Percentiles rank a stretch among this genome's conserved stretches.
phyloP scores from a whole-genome alignment of 2,888 invertebrate genomes.

The Drosophila kambysellisi region DNA sequence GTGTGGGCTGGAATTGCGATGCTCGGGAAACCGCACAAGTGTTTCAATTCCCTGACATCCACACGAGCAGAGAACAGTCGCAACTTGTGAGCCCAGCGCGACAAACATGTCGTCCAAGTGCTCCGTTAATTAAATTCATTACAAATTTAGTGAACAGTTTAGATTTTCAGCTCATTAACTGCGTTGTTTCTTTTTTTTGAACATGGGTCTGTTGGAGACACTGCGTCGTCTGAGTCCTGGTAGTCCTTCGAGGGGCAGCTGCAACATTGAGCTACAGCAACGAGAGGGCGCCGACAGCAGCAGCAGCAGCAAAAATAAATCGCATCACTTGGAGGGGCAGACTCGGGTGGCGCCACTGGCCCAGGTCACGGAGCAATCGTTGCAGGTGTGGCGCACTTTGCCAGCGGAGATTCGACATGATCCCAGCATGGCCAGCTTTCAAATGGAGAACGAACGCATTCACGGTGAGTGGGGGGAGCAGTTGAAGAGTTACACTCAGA shows the following conservation, averaged over 20 bases:
- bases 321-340: constrained; percentile 45
- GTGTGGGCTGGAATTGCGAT: constrained; percentile 45
- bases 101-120: constrained; percentile 56
- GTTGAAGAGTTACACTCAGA: neutral
- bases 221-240: constrained; percentile 64
- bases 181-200: neutral
- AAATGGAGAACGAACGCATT: constrained; percentile 84
- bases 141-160: neutral
- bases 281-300: constrained; percentile 33
- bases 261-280: constrained; percentile 73
- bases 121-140: neutral
- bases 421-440: constrained; percentile 88
- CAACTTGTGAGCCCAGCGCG: constrained; percentile 46
- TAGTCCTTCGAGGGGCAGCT: constrained; percentile 60
- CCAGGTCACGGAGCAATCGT: constrained; percentile 87
- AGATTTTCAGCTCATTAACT: neutral
- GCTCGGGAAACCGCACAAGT: constrained; percentile 57
- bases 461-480: constrained; percentile 76
- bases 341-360: constrained; percentile 29
- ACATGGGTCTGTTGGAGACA: constrained; percentile 76
- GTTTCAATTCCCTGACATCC: constrained; percentile 24
- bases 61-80: constrained; percentile 54
- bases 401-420: constrained; percentile 89
- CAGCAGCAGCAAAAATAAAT: constrained; percentile 11
- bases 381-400: constrained; percentile 88